Base-by-base conservation (phyloP, 2,113 vertebrate genomes). In the Eclectus roratus region DNA sequence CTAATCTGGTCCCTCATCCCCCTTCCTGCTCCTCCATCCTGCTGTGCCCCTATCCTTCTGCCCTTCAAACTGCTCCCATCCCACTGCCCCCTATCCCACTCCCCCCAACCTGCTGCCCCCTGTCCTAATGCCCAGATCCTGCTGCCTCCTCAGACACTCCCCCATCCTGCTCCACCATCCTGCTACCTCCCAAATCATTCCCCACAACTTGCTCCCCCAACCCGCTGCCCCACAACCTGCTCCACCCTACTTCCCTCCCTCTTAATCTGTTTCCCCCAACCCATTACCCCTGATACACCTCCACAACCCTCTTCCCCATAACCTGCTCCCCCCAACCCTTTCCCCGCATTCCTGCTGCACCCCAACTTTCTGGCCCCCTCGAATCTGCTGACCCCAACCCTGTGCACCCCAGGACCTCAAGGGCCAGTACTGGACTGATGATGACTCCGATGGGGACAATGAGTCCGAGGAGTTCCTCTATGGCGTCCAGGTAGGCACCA, bases 361-460 rank as follows among this genome's bases (percentile, higher is more conserved):
- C 47, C 70, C 58, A 20, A 4, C 23, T 9, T 10, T 24, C 33
- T 43, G 18, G 14, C 21, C 33, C 41, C 16, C 14, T 5, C 21
- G 0, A 35, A 64, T 14, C 37, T 2, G 1, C 55, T 35, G 23
- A 23, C 20, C 35, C 37, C 60, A 27, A 29, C 41, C 7, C 53
- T 49, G 28, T 79, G 46, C 33, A 5, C 35, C 70, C 77, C 97
- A 99, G 99, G 99, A 99, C 98, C 98, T 99, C 98, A 99, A 99
- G 98, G 98, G 99, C 96, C 99, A 99, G 98, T 99, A 98, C 96
- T 99, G 99, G 99, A 99, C 99, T 76, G 99, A 99, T n/a, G 99
- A 99, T 97, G 99, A 99, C 97, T 99, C 99, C 3, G 99, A 99
- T 27, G 99, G 99, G 91, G 99, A 99, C 97, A 99, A 99, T 92